Conservation (phyloP, 1,140 invertebrate species). For the Bombus confusus region DNA sequence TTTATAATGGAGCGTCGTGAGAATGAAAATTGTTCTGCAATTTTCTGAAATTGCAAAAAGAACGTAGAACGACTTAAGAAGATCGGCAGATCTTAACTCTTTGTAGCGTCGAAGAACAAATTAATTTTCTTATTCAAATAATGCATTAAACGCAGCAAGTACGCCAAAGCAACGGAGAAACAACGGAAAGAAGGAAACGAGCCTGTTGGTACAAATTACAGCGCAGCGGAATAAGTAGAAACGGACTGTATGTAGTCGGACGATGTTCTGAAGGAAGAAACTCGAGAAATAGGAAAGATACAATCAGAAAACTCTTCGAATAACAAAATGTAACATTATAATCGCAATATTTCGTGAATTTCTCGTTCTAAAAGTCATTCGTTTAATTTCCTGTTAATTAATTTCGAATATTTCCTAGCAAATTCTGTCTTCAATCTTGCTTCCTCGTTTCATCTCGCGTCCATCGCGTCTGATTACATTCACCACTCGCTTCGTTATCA, state of each 20-base stretch:
- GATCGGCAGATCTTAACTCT: no score
- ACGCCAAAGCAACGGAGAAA: not conserved
- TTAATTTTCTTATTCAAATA: no score
- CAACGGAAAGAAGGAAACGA: not conserved
- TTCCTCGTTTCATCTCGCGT: not conserved
- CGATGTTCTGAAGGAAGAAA: not conserved
- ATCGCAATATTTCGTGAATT: not conserved
- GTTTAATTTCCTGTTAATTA: not conserved
- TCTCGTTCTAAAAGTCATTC: not conserved
- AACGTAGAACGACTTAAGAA: no score
- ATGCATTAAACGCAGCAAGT: no score
- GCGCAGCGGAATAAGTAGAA: not conserved
- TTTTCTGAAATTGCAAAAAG: no score
- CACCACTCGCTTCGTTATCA: not conserved
- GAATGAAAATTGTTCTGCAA: no score
- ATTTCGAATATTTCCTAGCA: not conserved
- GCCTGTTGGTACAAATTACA: not conserved
- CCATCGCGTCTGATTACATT: not conserved
- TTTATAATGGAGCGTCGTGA: not conserved
- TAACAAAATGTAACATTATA: not conserved
- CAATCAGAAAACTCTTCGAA: not conserved
- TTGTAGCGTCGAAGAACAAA: no score
- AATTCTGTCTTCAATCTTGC: not conserved
- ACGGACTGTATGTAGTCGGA: not conserved
- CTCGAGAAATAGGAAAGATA: not conserved